Evolutionary conservation across 2,888 invertebrate genomes (phyloP), one percentile per base, ranked within the genome.

Genomic region (Glomeris marginata): DNA sequence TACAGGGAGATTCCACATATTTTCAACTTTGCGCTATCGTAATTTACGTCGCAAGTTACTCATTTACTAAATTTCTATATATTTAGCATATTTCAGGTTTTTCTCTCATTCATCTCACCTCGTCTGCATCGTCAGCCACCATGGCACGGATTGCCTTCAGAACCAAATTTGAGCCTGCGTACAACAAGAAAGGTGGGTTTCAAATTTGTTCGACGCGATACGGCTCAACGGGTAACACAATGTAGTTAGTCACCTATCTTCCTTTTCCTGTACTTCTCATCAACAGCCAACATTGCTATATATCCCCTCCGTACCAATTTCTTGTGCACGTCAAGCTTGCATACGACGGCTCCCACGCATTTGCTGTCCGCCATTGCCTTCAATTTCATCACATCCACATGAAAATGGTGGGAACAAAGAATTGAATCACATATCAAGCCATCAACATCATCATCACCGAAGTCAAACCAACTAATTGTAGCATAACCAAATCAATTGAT

Each of bases 281-380:
- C 95, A 36, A 98, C 94, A 34, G 98, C 98, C 66, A 99, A 72
- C 98, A 99, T 98, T 49, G 97, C 98, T 63, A 99, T 97, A 69
- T 98, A 99, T 57, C 97, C 98, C 66, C 95, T 77, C 65, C 84
- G 82, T 59, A 86, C 84, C 63, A 84, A 80, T 56, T 68, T 66
- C 56, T 82, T 76, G 69, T 90, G 87, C 69, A 87, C 77, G 71
- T 94, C 92, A 70, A 97, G 74, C 73, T 98, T 98, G 76, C 98
- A 98, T 59, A 98, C 95, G 65, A 98, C 94, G 64, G 95, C 95
- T 68, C 98, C 98, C 60, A 97, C 88, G 68, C 87, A 90, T 63
- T 81, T 79, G 54, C 78, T 78, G 61, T 78, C 79, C 68, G 85
- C 80, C 75, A 84, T 84, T 53, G 94, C 94, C 81, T 81, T 64